Evolutionary conservation across 2,888 invertebrate genomes (phyloP), one percentile per base, ranked within the genome.

Genomic region (Fragum sueziense): DNA sequence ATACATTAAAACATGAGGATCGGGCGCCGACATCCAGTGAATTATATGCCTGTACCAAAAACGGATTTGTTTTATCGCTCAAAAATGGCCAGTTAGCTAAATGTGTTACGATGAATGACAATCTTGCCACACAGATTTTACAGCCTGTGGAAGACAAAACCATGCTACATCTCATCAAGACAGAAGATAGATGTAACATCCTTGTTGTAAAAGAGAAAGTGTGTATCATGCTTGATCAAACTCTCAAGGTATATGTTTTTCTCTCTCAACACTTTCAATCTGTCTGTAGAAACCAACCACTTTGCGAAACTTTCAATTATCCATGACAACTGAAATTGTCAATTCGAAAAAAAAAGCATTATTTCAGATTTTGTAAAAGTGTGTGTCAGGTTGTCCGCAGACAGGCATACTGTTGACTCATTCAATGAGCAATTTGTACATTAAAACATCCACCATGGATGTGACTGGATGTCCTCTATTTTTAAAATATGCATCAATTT

Each of bases 41-140:
- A 65, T 25, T 65, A 14, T 65, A 41, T 41, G 65, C 65, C 6
- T n/a, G 41, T 22, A 65, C 65, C 9, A 25, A 37, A 37, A 65
- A 37, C 41, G 41, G 41, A 11, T 41, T 41, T 65, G 27, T 41
- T 41, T 41, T 65, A 27, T 65, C 41, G 2, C 20, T 65, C 11
- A 29, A 65, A n/a, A 34, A 65, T 65, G 65, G 41, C 20, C 41
- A 41, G 20, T 65, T 65, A 41, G 22, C 25, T 20, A 27, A 6
- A 27, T 65, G 65, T 65, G 41, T 41, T 17, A 25, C 65, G 22
- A 3, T 65, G 6, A 3, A 33, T 33, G 27, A 65, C 20, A 65
- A 25, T 41, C 17, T 31, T n/a, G 20, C 61, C 7, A 31, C 27
- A 20, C 61, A 61, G n/a, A 17, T 65, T 22, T 11, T 25, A 11